Conservation (phyloP, 2,113 vertebrate species). For the Leptosomus discolor region DNA sequence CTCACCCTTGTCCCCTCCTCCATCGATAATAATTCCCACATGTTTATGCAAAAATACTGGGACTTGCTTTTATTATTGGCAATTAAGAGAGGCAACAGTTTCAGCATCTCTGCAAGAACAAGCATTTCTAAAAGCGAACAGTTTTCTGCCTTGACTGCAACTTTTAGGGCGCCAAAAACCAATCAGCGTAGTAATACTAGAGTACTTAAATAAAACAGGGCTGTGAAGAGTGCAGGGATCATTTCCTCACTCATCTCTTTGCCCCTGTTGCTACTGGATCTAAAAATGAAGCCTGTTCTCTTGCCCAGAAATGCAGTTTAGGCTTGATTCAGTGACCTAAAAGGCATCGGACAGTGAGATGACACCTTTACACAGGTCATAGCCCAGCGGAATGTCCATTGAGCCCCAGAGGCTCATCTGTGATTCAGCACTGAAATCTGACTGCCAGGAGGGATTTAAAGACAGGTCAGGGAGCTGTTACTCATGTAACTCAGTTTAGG, state of each 20-base stretch:
- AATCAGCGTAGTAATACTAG: not conserved
- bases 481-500: not conserved
- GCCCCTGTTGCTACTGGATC: not conserved
- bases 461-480: not conserved
- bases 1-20: slow-evolving; percentile 27
- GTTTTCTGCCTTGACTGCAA: not conserved
- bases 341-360: not conserved
- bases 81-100: slow-evolving; percentile 23
- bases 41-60: slow-evolving; percentile 70
- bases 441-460: not conserved
- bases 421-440: not conserved
- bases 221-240: not conserved
- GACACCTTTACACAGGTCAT: not conserved
- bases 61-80: not conserved
- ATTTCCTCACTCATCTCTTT: not conserved
- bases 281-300: not conserved
- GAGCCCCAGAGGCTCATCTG: not conserved
- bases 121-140: not conserved
- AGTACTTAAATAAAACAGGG: not conserved
- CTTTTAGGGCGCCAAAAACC: not conserved
- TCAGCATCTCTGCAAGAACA: not conserved
- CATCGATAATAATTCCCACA: slow-evolving; percentile 69
- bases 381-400: not conserved
- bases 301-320: not conserved
- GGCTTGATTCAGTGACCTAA: not conserved